Base-by-base conservation (phyloP, 2,113 vertebrate genomes). In the Psittacara wagleri region DNA sequence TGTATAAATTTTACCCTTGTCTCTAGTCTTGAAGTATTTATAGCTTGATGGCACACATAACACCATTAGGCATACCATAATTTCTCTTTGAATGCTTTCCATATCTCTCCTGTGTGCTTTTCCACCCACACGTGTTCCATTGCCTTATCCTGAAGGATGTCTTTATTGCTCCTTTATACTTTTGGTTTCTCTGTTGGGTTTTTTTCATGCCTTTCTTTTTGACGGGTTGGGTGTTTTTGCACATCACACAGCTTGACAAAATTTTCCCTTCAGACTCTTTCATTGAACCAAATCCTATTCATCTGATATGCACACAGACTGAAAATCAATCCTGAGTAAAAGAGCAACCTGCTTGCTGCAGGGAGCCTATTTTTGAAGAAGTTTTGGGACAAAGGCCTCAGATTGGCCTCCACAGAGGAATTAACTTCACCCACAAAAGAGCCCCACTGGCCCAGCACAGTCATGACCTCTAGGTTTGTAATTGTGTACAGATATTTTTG, bases 31-130 rank as follows among this genome's bases (percentile, higher is more conserved):
- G 67, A 82, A 70, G 81, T 95, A 96, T 96, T 96, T 96, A 96
- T 95, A 94, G 96, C 91, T 95, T 67, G 77, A 77, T 94, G 92
- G 94, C 89, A 95, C 91, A 92, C 84, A 91, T 83, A 95, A 96
- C 92, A 96, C 92, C 88, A 94, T 91, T 95, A 90, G 89, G 91
- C 93, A 94, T 92, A 83, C 68, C 74, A 81, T 92, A 96, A 96
- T 96, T 96, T 95, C 83, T 96, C 91, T 94, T 92, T 95, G 91
- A 96, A 95, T 94, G 89, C 57, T 96, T 96, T 86, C 87, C 86
- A 55, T 91, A 85, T 91, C 83, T 92, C 89, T 95, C 89, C 86
- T 70, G 80, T 89, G 94, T 88, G 95, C 82, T 94, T 95, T 94
- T 96, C 92, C 92, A 92, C 95, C 94, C 84, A 94, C 86, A 83